phyloP scores from a whole-genome alignment of 92 coral and sea anemone genomes.

The Bergia puertoricense region DNA sequence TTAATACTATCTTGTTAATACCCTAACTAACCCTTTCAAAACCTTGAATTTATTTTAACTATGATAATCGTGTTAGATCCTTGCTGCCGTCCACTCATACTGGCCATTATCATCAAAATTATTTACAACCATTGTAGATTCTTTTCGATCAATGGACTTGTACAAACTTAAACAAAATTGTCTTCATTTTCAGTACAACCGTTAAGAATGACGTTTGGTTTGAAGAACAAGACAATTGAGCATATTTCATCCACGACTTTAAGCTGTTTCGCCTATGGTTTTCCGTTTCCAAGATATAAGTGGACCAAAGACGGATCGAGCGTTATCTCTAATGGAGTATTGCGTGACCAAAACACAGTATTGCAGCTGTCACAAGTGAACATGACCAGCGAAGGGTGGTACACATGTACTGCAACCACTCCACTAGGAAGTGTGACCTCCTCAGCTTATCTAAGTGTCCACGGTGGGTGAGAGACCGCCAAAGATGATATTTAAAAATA shows the following conservation, averaged over 20 bases:
- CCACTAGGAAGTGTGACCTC: not conserved
- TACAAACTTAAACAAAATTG: too few species aligned
- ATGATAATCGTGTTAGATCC: too few species aligned
- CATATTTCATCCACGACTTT: not conserved
- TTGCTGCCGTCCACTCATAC: too few species aligned
- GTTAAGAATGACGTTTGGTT: not conserved
- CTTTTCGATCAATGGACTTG: too few species aligned
- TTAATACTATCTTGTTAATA: too few species aligned
- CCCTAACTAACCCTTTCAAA: too few species aligned
- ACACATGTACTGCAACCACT: not conserved
- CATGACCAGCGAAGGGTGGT: not conserved
- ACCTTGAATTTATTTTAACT: too few species aligned
- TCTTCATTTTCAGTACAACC: not conserved
- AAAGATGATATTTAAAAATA: too few species aligned
- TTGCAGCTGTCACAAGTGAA: not conserved
- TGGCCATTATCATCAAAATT: too few species aligned
- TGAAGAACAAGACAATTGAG: not conserved
- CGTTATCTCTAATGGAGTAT: not conserved
- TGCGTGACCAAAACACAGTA: not conserved
- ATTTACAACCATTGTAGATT: too few species aligned
- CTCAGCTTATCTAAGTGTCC: not conserved
- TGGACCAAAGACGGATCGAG: not conserved
- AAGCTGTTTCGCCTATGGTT: not conserved
- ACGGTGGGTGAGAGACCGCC: not conserved
- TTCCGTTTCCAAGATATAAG: not conserved